Percentiles rank a stretch among this genome's conserved stretches.
These are phyloP conservation scores for Catocala fraxini DNA, from an alignment of 2,888 invertebrate species.

Conservation along the genomic window DNA sequence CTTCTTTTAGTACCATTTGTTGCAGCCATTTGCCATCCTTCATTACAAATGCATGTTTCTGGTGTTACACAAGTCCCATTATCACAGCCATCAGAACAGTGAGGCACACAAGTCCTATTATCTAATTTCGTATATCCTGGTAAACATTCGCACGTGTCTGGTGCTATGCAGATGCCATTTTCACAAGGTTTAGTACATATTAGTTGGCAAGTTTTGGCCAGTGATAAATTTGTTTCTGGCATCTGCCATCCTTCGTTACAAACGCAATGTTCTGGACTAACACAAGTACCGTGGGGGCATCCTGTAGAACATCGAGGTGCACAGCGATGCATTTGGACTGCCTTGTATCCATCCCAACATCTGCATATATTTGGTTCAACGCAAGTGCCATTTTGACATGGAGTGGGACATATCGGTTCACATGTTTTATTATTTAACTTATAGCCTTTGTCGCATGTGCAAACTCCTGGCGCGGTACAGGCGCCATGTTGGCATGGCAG, in stretches of 20 bases:
- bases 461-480: not conserved
- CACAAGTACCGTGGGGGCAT: slow-evolving; percentile 19
- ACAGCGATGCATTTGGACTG: not conserved
- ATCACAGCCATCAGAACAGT: slow-evolving; percentile 10
- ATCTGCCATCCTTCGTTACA: slow-evolving; percentile 4
- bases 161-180: slow-evolving; percentile 19
- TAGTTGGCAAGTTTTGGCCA: slow-evolving; percentile 20
- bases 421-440: slow-evolving; percentile 33
- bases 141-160: slow-evolving; percentile 26
- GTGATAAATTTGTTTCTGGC: not conserved
- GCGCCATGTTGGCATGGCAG: slow-evolving; percentile 12
- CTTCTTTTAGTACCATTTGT: not conserved
- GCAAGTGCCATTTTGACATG: slow-evolving; percentile 4
- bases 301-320: slow-evolving; percentile 12
- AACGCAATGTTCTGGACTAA: slow-evolving; percentile 19
- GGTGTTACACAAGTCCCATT: slow-evolving; percentile 16
- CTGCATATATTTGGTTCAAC: not conserved
- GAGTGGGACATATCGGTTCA: slow-evolving; percentile 40
- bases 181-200: slow-evolving; percentile 14
- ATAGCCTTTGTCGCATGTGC: slow-evolving; percentile 14
- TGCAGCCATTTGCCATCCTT: slow-evolving; percentile 11
- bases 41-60: slow-evolving; percentile 15
- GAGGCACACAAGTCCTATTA: too few relatives aligned
- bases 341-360: slow-evolving; percentile 1
- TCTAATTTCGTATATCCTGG: too few relatives aligned